Evolutionary conservation across 2,113 vertebrate species (phyloP).

Genomic region (Sylvietta virens): DNA sequence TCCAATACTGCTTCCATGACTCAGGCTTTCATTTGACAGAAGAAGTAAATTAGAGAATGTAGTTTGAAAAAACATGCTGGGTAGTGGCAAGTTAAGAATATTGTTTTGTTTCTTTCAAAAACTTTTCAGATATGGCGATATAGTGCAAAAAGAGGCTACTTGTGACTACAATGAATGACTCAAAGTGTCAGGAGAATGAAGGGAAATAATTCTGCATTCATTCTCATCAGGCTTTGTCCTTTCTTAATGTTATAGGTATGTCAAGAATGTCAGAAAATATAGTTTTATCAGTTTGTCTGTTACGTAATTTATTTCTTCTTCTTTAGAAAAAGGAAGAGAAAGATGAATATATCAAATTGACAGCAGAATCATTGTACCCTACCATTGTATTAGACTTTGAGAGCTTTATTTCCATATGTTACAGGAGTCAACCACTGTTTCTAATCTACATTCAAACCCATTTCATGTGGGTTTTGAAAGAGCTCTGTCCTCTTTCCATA

Average conservation of each 20-base stretch:
- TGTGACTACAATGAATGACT: neutral
- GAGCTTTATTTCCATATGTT: conserved; percentile 1
- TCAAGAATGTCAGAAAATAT: neutral
- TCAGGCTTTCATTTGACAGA: neutral
- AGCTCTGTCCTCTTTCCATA: neutral
- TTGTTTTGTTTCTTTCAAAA: neutral
- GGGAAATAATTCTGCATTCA: neutral
- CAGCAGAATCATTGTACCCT: neutral
- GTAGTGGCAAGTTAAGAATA: neutral
- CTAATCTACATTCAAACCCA: neutral
- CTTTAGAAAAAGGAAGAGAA: neutral
- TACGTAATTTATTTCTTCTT: conserved; percentile 33
- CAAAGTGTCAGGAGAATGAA: neutral
- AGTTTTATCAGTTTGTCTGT: conserved; percentile 21
- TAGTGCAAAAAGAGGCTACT: neutral
- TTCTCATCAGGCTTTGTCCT: conserved; percentile 26
- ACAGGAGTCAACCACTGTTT: neutral
- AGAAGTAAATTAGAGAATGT: neutral
- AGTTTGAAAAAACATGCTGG: neutral
- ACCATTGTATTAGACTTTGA: neutral
- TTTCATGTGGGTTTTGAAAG: neutral
- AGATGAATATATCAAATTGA: neutral
- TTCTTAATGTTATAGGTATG: neutral
- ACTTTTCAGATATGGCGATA: neutral
- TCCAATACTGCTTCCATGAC: neutral